A percentile compares a stretch with the other conserved stretches of the same genome.
Conservation (phyloP, 2,888 invertebrate genomes). For the Microctonus hyperodae region DNA sequence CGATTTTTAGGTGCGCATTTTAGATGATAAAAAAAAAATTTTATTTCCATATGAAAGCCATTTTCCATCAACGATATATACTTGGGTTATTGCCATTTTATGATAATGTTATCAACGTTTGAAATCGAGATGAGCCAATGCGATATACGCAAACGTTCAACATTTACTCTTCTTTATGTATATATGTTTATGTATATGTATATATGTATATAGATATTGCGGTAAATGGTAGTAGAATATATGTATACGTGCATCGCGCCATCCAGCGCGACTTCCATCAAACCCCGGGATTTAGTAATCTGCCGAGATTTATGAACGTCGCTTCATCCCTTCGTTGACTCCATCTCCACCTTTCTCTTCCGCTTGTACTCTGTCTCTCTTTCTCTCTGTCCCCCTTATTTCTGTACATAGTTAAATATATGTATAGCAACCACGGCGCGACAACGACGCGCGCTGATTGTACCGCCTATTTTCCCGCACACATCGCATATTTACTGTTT, state of each 20-base stretch:
- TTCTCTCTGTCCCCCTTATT: slow-evolving; percentile 12
- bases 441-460: slow-evolving; percentile 33
- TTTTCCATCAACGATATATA: slow-evolving; percentile 34
- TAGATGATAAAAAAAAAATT: neutral
- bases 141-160: slow-evolving; percentile 48
- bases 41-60: slow-evolving; percentile 27
- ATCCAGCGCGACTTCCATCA: slow-evolving; percentile 52
- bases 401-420: slow-evolving; percentile 1
- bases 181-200: slow-evolving; percentile 28
- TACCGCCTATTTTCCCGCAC: slow-evolving; percentile 17
- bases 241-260: slow-evolving; percentile 24
- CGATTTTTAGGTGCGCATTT: slow-evolving; percentile 42
- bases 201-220: slow-evolving; percentile 27
- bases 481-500: slow-evolving; percentile 7
- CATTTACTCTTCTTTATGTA: slow-evolving; percentile 30
- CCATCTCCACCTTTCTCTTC: slow-evolving; percentile 39
- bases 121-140: slow-evolving; percentile 58
- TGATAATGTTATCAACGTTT: slow-evolving; percentile 65
- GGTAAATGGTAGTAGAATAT: slow-evolving; percentile 16
- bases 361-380: slow-evolving; percentile 40
- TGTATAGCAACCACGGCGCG: slow-evolving; percentile 1
- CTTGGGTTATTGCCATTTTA: slow-evolving; percentile 63
- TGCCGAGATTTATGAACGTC: slow-evolving; percentile 62
- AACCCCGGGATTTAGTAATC: slow-evolving; percentile 63
- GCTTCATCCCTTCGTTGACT: slow-evolving; percentile 52